phyloP scores from a whole-genome alignment of 2,888 invertebrate genomes.

The Tetheella fluctuosa region DNA sequence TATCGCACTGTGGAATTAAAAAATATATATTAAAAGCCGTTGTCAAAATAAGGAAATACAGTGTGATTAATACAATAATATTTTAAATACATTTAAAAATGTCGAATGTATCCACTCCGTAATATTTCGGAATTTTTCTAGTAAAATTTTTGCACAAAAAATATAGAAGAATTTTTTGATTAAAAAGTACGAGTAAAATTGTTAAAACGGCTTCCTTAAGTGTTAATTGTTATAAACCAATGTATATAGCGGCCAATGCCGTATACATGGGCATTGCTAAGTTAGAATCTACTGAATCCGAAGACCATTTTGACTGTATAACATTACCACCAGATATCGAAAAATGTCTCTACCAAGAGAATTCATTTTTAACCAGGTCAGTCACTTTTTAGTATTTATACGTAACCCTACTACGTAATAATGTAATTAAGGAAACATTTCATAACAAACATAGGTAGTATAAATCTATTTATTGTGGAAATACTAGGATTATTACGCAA shows the following conservation, averaged over 20 bases:
- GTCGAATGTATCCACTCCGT: conserved; percentile 13
- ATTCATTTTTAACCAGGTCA: conserved; percentile 85
- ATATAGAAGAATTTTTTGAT: conserved; percentile 31
- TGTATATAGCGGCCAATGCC: conserved; percentile 71
- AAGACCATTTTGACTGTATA: conserved; percentile 66
- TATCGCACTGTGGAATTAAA: conserved; percentile 14
- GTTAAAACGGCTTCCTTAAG: conserved; percentile 66
- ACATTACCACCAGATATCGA: conserved; percentile 73
- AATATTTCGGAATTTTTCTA: conserved; percentile 12
- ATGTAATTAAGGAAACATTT: no score
- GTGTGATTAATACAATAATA: conserved; percentile 10
- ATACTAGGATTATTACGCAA: no score
- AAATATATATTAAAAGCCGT: conserved; percentile 13
- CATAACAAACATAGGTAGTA: no score
- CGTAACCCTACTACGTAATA: no score
- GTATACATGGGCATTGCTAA: conserved; percentile 50
- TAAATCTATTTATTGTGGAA: no score
- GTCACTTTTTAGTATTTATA: conserved; percentile 25
- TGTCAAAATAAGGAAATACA: conserved; percentile 18
- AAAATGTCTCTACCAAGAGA: conserved; percentile 86
- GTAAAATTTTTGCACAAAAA: conserved; percentile 12
- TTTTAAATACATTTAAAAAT: conserved; percentile 18
- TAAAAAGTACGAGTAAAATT: conserved; percentile 43
- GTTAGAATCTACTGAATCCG: conserved; percentile 73
- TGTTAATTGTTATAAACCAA: conserved; percentile 59